Percentiles rank a stretch among this genome's conserved stretches.
Evolutionary conservation across 2,888 invertebrate genomes (phyloP).

Genomic region (Thalpophila matura): DNA sequence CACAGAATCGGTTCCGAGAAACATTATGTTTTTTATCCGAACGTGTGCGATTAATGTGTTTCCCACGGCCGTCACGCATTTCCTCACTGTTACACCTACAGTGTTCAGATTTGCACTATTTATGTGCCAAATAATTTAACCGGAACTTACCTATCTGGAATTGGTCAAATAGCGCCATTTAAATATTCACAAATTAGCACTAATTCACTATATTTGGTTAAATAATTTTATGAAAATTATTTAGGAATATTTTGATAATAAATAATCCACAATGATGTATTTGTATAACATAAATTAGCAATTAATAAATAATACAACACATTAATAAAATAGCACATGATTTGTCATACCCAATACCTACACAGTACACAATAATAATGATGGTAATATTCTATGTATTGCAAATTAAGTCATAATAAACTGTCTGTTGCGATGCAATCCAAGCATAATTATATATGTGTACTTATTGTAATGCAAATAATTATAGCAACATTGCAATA

Average conservation of each 20-base stretch:
- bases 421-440: slow-evolving; percentile 32
- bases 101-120: too few species aligned
- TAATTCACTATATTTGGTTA: too few species aligned
- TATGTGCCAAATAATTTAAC: too few species aligned
- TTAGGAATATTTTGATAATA: too few species aligned
- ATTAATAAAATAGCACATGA: slow-evolving; percentile 16
- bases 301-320: slow-evolving; percentile 9
- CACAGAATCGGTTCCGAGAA: slow-evolving; percentile 40
- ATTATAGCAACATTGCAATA: slow-evolving; percentile 4
- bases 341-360: slow-evolving; percentile 23
- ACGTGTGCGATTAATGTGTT: slow-evolving; percentile 33
- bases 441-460: too few species aligned
- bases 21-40: slow-evolving; percentile 18
- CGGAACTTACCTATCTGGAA: too few species aligned
- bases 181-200: too few species aligned
- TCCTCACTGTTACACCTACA: too few species aligned
- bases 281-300: slow-evolving; percentile 18
- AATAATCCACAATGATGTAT: slow-evolving; percentile 16
- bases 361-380: too few species aligned
- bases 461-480: slow-evolving; percentile 7
- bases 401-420: slow-evolving; percentile 11
- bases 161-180: too few species aligned
- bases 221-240: too few species aligned
- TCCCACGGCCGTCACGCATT: slow-evolving; percentile 49
- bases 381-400: slow-evolving; percentile 18